Evolutionary conservation across 30 jellyfish, hydroid and myxozoan species (phyloP).

Genomic region (Hydra vulgaris): DNA sequence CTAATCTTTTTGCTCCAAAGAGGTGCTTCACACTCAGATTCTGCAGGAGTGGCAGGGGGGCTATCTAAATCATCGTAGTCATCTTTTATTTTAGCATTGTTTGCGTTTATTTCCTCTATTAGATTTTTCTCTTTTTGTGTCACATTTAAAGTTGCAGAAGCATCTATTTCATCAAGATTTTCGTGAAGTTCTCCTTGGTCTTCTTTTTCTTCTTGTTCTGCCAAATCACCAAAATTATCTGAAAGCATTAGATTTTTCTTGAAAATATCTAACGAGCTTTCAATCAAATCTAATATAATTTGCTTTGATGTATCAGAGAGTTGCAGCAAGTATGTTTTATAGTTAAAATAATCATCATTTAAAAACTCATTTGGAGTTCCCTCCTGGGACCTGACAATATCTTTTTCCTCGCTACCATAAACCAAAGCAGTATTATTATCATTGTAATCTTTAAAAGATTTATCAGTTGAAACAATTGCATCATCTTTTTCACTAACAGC

Average conservation of each 20-base stretch:
- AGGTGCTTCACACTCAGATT: slow-evolving; percentile 34
- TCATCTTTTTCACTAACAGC: too few relatives aligned
- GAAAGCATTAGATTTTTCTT: not conserved
- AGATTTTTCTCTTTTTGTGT: not conserved
- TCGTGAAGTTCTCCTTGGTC: slow-evolving; percentile 5
- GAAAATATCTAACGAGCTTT: not conserved
- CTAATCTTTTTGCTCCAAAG: slow-evolving; percentile 28
- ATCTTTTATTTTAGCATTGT: not conserved
- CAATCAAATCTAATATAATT: not conserved
- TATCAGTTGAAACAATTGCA: too few relatives aligned
- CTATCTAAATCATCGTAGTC: slow-evolving; percentile 11
- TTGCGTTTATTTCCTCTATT: not conserved
- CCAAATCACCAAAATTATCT: too few relatives aligned
- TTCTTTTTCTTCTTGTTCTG: not conserved
- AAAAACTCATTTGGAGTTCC: too few relatives aligned
- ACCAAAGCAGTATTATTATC: too few relatives aligned
- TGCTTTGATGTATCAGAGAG: not conserved
- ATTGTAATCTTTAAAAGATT: not conserved
- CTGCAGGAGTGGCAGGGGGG: slow-evolving; percentile 11
- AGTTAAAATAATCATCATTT: too few relatives aligned
- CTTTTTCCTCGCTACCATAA: too few relatives aligned
- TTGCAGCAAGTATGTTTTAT: not conserved
- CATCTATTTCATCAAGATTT: not conserved
- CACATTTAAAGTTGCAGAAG: not conserved
- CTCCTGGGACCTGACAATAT: too few relatives aligned